Conservation (phyloP, 2,797 vertebrate species). For the Hippoglossus hippoglossus region DNA sequence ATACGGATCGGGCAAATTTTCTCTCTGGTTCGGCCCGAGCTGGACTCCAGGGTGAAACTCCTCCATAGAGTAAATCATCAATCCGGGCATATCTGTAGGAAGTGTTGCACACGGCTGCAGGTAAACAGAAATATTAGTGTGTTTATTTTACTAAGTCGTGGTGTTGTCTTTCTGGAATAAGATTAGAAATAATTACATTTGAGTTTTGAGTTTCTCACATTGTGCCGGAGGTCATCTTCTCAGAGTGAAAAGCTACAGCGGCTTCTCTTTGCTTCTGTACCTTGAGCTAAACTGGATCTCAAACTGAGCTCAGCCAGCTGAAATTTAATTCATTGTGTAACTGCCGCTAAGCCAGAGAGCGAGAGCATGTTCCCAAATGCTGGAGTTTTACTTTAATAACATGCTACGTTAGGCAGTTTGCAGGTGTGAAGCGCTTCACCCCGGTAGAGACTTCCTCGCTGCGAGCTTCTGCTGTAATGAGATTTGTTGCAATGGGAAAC, state of each 20-base stretch:
- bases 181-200: no score
- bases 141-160: no score
- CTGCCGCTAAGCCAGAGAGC: not conserved
- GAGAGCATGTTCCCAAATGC: not conserved
- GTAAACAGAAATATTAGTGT: no score
- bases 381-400: conserved; percentile 15
- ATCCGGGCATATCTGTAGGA: no score
- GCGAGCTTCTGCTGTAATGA: conserved; percentile 14
- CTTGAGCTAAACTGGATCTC: not conserved
- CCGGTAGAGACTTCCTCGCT: not conserved
- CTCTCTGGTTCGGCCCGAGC: no score
- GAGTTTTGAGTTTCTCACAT: no score
- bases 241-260: not conserved
- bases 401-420: conserved; percentile 16
- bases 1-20: no score
- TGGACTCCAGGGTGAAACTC: no score
- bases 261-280: no score
- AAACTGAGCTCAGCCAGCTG: not conserved
- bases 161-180: no score
- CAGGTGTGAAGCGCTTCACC: conserved; percentile 12
- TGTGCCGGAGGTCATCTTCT: not conserved
- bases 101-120: no score
- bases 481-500: conserved; percentile 34
- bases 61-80: no score
- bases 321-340: not conserved